These are phyloP conservation scores for Aphaenogaster rudis DNA, from an alignment of 1,140 invertebrate genomes.

Conservation along the genomic window DNA sequence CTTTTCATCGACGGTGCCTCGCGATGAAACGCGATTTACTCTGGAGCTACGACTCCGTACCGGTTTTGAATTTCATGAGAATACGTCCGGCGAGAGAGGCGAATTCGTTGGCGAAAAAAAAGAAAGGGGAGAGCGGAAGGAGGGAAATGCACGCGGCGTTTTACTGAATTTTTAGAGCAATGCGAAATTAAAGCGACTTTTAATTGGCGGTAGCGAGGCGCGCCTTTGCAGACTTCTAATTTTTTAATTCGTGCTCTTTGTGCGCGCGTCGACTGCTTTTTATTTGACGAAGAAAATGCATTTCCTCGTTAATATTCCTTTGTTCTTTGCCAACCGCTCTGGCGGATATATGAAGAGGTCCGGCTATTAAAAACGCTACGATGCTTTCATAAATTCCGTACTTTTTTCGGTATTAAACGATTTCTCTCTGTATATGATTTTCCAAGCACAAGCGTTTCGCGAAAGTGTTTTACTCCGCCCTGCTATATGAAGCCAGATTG, in stretches of 20 bases:
- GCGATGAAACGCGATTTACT: conserved; percentile 62
- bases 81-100: conserved; percentile 12
- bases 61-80: conserved; percentile 66
- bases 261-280: conserved; percentile 32
- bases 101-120: not conserved
- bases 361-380: conserved; percentile 38
- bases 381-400: conserved; percentile 11
- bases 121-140: not conserved
- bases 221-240: conserved; percentile 26
- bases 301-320: conserved; percentile 57
- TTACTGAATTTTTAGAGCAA: conserved; percentile 51
- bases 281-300: conserved; percentile 47
- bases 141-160: conserved; percentile 31
- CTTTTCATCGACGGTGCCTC: conserved; percentile 49
- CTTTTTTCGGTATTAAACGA: conserved; percentile 26
- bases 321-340: conserved; percentile 25
- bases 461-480: not conserved
- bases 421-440: conserved; percentile 20
- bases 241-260: conserved; percentile 51
- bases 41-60: conserved; percentile 11
- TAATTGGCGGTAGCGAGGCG: conserved; percentile 31
- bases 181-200: conserved; percentile 52
- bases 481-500: not conserved
- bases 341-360: conserved; percentile 9
- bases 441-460: not conserved